Base-by-base conservation (phyloP, 2,797 vertebrate species). In the Bovichtus variegatus region DNA sequence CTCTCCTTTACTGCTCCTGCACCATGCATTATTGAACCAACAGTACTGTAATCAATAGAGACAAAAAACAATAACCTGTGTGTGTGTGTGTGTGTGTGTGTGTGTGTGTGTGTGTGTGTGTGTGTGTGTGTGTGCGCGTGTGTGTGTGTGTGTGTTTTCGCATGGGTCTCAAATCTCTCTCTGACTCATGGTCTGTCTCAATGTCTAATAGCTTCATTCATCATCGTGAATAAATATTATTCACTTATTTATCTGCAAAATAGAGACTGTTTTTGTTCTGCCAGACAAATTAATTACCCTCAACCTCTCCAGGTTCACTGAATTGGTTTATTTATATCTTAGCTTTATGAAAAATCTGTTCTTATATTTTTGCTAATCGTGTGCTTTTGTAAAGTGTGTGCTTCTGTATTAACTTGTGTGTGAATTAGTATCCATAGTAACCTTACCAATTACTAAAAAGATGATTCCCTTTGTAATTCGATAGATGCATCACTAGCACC, bases 141-240 rank as follows among this genome's bases (percentile, higher is more conserved):
- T 29, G 40, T 55, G 29, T 67, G 60, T 64, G 54, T 41, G 46
- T 61, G 50, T 67, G 63, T 61, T 74, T 83, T 55, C 80, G 55
- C 72, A 65, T 84, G 85, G 85, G 73, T 81, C 63, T 83, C 62
- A 74, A 61, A 74, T 84, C 61, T 80, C 54, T 81, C 21, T 76
- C 49, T 85, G 81, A 81, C 72, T 86, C 76, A 82, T 74, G 64
- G 75, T 78, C 58, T 72, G 50, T 78, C 81, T 84, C 57, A 38
- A 3, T 83, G 80, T 74, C 75, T 85, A 91, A 91, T 71, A 77
- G 84, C 70, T 71, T 88, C 84, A 88, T 92, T 89, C 75, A 91
- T 90, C 87, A 89, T 44, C 13, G n/a, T 70, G 72, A 80, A 87
- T 82, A 80, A 82, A 89, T 87, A 49, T 72, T 58, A 61, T 84